Evolutionary conservation across 1,140 invertebrate genomes (phyloP).

Genomic region (Drosophila pallidifrons): DNA sequence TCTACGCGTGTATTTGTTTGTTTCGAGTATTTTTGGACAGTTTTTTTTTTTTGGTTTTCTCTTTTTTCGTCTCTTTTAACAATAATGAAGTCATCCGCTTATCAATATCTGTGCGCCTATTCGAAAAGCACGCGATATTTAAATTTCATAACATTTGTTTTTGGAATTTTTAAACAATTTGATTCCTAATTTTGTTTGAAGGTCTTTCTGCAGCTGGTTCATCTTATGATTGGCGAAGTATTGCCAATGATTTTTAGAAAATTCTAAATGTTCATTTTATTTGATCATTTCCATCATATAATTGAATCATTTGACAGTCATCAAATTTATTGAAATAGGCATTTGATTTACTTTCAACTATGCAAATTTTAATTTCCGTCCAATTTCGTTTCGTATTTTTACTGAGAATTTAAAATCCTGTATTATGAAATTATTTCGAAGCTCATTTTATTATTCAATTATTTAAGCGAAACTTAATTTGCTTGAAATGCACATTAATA

Average conservation of each 20-base stretch:
- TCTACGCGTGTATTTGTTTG: slow-evolving; percentile 20
- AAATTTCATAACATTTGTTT: slow-evolving; percentile 64
- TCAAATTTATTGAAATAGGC: not conserved
- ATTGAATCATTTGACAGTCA: not conserved
- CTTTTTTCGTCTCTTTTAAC: slow-evolving; percentile 22
- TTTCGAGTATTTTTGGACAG: slow-evolving; percentile 32
- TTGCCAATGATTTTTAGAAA: not conserved
- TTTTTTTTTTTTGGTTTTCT: slow-evolving; percentile 43
- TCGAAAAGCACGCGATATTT: slow-evolving; percentile 68
- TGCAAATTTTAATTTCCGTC: slow-evolving; percentile 1
- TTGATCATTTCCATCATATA: not conserved
- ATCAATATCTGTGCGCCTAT: slow-evolving; percentile 61
- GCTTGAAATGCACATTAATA: slow-evolving; percentile 6
- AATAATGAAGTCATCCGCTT: slow-evolving; percentile 30
- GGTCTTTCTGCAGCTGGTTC: not conserved
- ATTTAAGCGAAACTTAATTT: not conserved
- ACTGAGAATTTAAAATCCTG: not conserved
- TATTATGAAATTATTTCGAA: not conserved
- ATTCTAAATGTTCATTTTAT: not conserved
- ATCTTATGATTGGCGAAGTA: not conserved
- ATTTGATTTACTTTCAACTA: not conserved
- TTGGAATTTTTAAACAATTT: not conserved
- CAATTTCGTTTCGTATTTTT: not conserved
- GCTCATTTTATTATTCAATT: not conserved
- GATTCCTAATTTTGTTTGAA: not conserved